These are phyloP conservation scores for Peromyscus maniculatus DNA, from an alignment of 2,113 vertebrate genomes.

Conservation along the genomic window DNA sequence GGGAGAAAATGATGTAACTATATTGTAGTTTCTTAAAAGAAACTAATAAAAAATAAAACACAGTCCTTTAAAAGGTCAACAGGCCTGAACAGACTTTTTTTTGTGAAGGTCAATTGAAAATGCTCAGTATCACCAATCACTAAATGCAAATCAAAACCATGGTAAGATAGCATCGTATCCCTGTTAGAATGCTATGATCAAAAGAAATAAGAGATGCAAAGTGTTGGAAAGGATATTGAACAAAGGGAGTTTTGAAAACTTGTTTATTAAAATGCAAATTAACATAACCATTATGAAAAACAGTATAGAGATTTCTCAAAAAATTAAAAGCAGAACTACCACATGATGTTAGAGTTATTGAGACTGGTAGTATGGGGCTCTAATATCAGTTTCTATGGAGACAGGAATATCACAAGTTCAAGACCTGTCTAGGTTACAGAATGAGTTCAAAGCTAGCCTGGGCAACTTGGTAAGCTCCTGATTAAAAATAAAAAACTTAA, in stretches of 20 bases:
- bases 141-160: slow-evolving; percentile 19
- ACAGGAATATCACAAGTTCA: neutral
- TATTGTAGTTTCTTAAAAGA: neutral
- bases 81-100: neutral
- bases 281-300: neutral
- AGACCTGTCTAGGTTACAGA: neutral
- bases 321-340: neutral
- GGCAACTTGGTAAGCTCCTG: neutral
- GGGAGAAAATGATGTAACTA: too few species aligned
- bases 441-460: neutral
- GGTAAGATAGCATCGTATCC: neutral
- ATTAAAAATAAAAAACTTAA: neutral
- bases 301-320: neutral
- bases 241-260: neutral
- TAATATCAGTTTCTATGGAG: neutral
- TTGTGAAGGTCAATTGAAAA: neutral
- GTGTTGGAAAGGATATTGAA: neutral
- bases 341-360: slow-evolving; percentile 3
- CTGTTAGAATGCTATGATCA: neutral
- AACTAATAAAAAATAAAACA: neutral
- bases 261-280: neutral
- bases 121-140: neutral
- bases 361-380: neutral
- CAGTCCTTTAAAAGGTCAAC: neutral
- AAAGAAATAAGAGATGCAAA: neutral